Base-by-base conservation (phyloP, 2,797 vertebrate genomes). In the Tenualosa thibaudeaui region DNA sequence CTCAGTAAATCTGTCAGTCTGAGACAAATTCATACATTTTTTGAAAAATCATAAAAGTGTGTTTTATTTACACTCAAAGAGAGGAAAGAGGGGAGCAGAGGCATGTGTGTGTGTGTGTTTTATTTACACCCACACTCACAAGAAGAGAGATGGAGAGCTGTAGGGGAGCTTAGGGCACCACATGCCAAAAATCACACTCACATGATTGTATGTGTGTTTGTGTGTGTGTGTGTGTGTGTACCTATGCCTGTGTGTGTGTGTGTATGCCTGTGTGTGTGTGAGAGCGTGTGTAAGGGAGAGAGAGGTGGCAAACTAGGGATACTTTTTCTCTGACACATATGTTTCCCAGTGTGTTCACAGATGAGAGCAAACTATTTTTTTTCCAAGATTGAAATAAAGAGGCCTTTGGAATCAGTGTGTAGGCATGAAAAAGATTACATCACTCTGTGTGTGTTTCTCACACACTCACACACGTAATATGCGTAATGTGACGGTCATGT, bases 121-220 rank as follows among this genome's bases (percentile, higher is more conserved):
- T 62, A 62, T 62, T 56, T 56, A 22, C 50, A 51, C 50, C 8
- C 53, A 10, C 0, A 43, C n/a, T n/a, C n/a, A n/a, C n/a, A 51
- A 40, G 56, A 68, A 43, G 49, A 51, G 22, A 8, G n/a, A 26
- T 22, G 43, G 51, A 37, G 62, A 68, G 26, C 62, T 40, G 68
- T 37, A 65, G 58, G 83, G 31, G 53, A 0, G 40, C 81, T 68
- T 40, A 19, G 50, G 31, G 84, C 19, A 4, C 24, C 26, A 81
- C 19, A 13, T 84, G 85, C 91, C 92, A 94, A 89, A 93, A 91
- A 89, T 93, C 92, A 91, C 93, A 94, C 88, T 78, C 91, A 58
- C 60, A 86, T 22, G 87, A 81, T 87, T 88, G 15, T 62, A n/a
- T 62, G 2, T 6, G 19, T 58, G 56, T 58, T 19, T 58, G 56